Conservation (phyloP, 1,140 invertebrate genomes). For the Subanguina moxae region DNA sequence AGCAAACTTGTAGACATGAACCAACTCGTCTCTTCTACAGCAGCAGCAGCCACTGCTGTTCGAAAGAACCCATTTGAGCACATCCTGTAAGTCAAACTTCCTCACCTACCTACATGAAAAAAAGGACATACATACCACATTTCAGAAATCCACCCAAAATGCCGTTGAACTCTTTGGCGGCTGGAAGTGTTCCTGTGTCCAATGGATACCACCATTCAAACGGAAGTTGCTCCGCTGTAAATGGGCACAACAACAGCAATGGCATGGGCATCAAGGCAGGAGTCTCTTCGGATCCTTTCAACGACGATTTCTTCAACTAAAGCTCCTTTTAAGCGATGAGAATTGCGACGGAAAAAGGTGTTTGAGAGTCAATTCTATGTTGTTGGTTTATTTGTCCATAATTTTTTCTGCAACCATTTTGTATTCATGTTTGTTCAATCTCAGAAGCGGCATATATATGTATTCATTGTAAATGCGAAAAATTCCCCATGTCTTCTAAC, state of each 20-base stretch:
- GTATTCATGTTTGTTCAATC: no score
- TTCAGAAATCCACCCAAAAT: conserved; percentile 12
- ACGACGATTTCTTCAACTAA: conserved; percentile 4
- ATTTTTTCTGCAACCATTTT: no score
- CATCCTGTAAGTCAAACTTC: not conserved
- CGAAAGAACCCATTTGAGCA: conserved; percentile 16
- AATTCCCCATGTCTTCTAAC: no score
- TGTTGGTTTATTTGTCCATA: no score
- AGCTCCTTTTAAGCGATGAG: no score
- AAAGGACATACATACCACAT: not conserved
- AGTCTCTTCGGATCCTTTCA: conserved; percentile 1
- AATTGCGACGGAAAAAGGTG: no score
- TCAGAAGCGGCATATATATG: no score
- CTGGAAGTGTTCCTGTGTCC: not conserved
- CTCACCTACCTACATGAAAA: not conserved
- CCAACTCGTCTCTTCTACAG: conserved; percentile 23
- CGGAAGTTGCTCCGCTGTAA: not conserved
- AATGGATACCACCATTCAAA: not conserved
- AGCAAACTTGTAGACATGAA: conserved; percentile 57
- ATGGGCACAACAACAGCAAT: not conserved
- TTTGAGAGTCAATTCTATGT: no score
- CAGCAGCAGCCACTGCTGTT: conserved; percentile 5
- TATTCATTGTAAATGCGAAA: no score
- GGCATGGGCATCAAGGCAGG: not conserved
- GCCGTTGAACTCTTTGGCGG: not conserved